phyloP scores from a whole-genome alignment of 2,888 invertebrate genomes.

The Harmothoe impar region DNA sequence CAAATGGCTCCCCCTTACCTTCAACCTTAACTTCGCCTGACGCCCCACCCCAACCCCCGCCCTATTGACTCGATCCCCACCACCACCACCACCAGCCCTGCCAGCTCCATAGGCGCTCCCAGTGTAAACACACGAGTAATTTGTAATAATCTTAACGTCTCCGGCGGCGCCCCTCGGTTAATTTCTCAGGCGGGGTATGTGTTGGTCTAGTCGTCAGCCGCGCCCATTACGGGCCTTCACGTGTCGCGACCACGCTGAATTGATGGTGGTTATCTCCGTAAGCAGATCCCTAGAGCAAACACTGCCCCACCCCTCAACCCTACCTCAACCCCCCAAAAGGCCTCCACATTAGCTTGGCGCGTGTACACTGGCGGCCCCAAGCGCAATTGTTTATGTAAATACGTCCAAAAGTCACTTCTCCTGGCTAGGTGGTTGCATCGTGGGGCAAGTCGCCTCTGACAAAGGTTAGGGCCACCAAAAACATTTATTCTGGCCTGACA shows the following conservation, averaged over 20 bases:
- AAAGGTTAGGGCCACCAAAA: background rate
- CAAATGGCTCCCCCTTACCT: no score
- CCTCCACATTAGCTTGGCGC: background rate
- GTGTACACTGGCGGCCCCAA: background rate
- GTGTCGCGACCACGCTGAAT: background rate
- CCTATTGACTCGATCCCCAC: no score
- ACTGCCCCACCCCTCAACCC: background rate
- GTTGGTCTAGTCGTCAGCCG: conserved; percentile 6
- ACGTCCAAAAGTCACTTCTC: conserved; percentile 12
- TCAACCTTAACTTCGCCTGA: no score
- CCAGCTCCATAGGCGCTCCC: no score
- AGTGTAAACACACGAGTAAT: background rate
- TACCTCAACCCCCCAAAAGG: background rate
- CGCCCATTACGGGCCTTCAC: background rate
- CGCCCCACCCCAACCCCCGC: no score
- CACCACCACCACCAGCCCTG: no score
- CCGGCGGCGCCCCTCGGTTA: conserved; percentile 9
- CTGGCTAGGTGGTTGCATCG: background rate
- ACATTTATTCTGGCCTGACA: conserved; percentile 42
- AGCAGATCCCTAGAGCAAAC: conserved; percentile 15
- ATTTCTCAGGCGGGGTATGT: background rate
- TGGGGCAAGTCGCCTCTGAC: background rate
- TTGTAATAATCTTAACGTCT: background rate
- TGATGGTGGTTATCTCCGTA: conserved; percentile 13
- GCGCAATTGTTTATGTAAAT: conserved; percentile 44